Evolutionary conservation across 2,888 invertebrate species (phyloP).

Genomic region (Helleia helle): DNA sequence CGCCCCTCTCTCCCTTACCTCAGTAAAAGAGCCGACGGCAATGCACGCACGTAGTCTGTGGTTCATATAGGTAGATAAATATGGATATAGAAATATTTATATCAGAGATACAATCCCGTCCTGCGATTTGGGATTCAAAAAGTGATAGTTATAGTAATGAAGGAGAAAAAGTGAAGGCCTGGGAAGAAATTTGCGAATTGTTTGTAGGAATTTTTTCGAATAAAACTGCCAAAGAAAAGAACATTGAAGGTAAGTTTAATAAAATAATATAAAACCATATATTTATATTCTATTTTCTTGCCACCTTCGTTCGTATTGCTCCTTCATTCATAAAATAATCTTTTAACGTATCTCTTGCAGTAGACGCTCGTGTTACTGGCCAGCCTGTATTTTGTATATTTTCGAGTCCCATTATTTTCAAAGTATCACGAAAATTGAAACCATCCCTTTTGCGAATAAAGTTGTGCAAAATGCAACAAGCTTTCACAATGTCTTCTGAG

Average conservation of each 20-base stretch:
- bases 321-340: constrained; percentile 25
- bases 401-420: no score
- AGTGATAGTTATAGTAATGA: constrained; percentile 23
- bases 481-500: constrained; percentile 18
- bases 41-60: constrained; percentile 22
- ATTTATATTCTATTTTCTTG: constrained; percentile 25
- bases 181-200: constrained; percentile 24
- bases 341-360: constrained; percentile 23
- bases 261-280: constrained; percentile 20
- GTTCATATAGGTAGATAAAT: constrained; percentile 14
- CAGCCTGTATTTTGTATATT: constrained; percentile 21
- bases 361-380: constrained; percentile 19
- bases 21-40: constrained; percentile 14
- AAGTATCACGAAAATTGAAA: constrained; percentile 19
- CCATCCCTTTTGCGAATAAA: constrained; percentile 19
- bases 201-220: constrained; percentile 21
- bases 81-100: constrained; percentile 21
- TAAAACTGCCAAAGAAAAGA: constrained; percentile 24
- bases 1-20: constrained; percentile 9
- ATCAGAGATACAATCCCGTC: constrained; percentile 24
- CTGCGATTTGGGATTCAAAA: constrained; percentile 25
- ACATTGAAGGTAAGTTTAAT: constrained; percentile 24
- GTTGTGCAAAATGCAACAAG: constrained; percentile 22
- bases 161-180: constrained; percentile 23
- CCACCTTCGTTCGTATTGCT: constrained; percentile 23